Conservation (phyloP, 2,797 vertebrate species). For the Danio jaintianensis region DNA sequence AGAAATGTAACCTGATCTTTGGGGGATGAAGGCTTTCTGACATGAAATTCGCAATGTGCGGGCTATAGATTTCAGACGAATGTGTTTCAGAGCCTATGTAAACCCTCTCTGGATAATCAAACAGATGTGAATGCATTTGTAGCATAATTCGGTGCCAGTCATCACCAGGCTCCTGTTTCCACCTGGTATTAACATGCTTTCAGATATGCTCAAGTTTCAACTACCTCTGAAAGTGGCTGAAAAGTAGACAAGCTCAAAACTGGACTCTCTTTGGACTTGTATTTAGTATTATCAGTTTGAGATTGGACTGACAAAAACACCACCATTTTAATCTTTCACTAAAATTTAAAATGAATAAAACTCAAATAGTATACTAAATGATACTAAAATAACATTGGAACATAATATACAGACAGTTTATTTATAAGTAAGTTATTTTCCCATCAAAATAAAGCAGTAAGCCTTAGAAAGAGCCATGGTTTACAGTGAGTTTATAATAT, state of each 20-base stretch:
- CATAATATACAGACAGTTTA: not conserved
- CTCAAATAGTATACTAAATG: not conserved
- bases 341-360: not conserved
- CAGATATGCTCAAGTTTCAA: not conserved
- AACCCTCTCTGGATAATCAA: constrained; percentile 68
- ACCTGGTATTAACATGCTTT: not conserved
- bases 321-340: too few relatives aligned
- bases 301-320: too few relatives aligned
- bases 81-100: constrained; percentile 16
- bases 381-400: not conserved
- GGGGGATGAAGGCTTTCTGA: constrained; percentile 53
- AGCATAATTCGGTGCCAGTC: not conserved
- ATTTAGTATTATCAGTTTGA: too few relatives aligned
- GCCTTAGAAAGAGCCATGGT: too few relatives aligned
- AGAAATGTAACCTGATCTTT: constrained; percentile 70
- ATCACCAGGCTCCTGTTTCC: not conserved
- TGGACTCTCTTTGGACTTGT: too few relatives aligned
- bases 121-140: constrained; percentile 57
- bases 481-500: too few relatives aligned
- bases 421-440: too few relatives aligned
- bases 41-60: constrained; percentile 64
- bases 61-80: not conserved
- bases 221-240: too few relatives aligned
- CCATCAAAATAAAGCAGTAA: too few relatives aligned
- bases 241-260: too few relatives aligned